Percentiles rank a stretch among this genome's conserved stretches.
These are phyloP conservation scores for Drosophila diplacantha DNA, from an alignment of 2,888 invertebrate genomes.

Conservation along the genomic window DNA sequence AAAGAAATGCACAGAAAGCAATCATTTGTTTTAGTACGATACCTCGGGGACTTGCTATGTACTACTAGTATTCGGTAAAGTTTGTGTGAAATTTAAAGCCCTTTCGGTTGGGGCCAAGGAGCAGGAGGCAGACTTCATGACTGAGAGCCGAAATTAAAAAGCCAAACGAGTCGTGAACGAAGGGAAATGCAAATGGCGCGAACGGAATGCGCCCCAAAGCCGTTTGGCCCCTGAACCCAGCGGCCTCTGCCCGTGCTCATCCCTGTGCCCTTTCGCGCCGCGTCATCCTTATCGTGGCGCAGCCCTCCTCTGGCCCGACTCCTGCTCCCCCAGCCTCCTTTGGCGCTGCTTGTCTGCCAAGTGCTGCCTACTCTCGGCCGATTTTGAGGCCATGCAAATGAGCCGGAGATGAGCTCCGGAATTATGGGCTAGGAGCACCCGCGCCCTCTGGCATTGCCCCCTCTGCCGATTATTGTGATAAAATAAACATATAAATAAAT, in stretches of 20 bases:
- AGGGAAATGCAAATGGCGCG: conserved; percentile 52
- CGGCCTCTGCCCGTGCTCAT: neutral
- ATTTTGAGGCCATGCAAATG: conserved; percentile 43
- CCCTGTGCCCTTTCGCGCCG: neutral
- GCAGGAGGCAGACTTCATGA: conserved; percentile 10
- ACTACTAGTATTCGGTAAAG: neutral
- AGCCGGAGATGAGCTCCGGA: conserved; percentile 49
- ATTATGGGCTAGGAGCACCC: conserved; percentile 39
- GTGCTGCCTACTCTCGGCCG: conserved; percentile 49
- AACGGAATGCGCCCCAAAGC: conserved; percentile 42
- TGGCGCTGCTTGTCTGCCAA: conserved; percentile 22
- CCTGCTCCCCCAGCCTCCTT: conserved; percentile 2
- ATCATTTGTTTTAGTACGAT: neutral
- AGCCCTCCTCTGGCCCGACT: neutral
- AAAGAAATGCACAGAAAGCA: neutral
- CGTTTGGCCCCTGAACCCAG: conserved; percentile 9
- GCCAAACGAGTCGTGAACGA: conserved; percentile 14
- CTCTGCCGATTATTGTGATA: conserved; percentile 26
- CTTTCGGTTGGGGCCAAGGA: neutral
- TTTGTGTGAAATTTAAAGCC: neutral
- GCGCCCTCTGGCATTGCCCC: neutral
- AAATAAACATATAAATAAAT: conserved; percentile 59
- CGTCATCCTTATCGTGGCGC: neutral
- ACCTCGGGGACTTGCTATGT: neutral
- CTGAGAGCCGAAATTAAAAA: conserved; percentile 27